Evolutionary conservation across 2,888 invertebrate genomes (phyloP).

Genomic region (Sylvicola cinctus): DNA sequence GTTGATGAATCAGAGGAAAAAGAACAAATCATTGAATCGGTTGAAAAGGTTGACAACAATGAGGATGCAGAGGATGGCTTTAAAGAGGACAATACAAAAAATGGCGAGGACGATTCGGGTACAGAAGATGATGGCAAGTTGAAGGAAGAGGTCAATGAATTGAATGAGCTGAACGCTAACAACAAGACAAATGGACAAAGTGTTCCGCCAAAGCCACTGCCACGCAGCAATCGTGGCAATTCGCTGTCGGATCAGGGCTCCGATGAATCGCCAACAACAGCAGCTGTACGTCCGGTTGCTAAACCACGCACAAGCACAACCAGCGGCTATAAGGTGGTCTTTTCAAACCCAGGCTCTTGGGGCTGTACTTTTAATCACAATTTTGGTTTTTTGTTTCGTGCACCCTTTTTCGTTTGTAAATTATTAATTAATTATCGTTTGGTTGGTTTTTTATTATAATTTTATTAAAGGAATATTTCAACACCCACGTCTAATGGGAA

Average conservation of each 20-base stretch:
- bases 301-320: conserved; percentile 56
- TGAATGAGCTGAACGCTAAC: conserved; percentile 2
- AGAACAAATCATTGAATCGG: conserved; percentile 3
- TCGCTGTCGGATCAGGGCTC: conserved; percentile 47
- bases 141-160: no score
- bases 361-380: conserved; percentile 4
- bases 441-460: background rate
- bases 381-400: conserved; percentile 5
- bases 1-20: conserved; percentile 14
- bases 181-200: conserved; percentile 20
- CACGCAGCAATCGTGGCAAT: conserved; percentile 47
- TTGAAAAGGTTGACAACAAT: conserved; percentile 4
- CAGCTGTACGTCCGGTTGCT: conserved; percentile 39
- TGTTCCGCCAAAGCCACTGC: conserved; percentile 59
- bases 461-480: no score
- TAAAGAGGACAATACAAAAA: no score
- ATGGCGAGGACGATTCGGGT: no score
- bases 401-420: conserved; percentile 4
- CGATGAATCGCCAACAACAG: conserved; percentile 27
- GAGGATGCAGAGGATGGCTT: conserved; percentile 4
- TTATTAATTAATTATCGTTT: conserved; percentile 6
- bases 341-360: conserved; percentile 26
- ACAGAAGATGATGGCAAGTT: no score
- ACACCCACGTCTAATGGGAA: background rate
- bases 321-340: conserved; percentile 48